Conservation (phyloP, 1,140 invertebrate species). For the Teleopsis dalmanni region DNA sequence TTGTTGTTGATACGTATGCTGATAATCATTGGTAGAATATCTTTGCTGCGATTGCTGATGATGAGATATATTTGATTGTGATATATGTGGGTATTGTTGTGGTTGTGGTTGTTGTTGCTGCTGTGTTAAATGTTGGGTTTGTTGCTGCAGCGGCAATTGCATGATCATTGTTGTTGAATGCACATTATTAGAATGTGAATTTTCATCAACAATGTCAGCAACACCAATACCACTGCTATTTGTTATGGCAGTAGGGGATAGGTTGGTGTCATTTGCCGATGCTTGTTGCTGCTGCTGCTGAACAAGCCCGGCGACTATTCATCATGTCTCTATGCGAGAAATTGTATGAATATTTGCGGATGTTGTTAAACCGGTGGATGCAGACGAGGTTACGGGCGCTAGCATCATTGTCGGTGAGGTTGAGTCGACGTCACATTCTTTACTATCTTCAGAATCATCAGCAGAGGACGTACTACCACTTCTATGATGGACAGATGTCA, state of each 20-base stretch:
- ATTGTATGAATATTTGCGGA: conserved; percentile 41
- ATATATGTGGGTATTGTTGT: background rate
- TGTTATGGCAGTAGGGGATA: conserved; percentile 11
- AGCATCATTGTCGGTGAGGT: conserved; percentile 10
- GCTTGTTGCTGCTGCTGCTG: conserved; percentile 25
- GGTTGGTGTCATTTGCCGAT: conserved; percentile 22
- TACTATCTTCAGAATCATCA: conserved; percentile 42
- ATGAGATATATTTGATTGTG: background rate
- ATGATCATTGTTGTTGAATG: background rate
- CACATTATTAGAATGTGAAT: background rate
- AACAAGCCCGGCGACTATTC: conserved; percentile 40
- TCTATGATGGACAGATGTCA: conserved; percentile 25
- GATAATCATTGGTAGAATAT: background rate
- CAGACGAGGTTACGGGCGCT: conserved; percentile 10
- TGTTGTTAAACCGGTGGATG: conserved; percentile 6
- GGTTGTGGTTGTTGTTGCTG: conserved; percentile 12
- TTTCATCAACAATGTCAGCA: conserved; percentile 10
- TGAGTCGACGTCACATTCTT: conserved; percentile 35
- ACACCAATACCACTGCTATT: conserved; percentile 4
- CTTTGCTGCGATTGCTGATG: conserved; percentile 6
- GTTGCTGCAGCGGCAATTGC: conserved; percentile 1
- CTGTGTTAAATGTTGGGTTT: conserved; percentile 5
- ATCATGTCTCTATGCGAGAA: conserved; percentile 41
- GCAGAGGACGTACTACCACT: conserved; percentile 41
- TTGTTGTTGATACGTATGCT: background rate